Percentiles rank a stretch among this genome's conserved stretches.
Evolutionary conservation across 2,888 invertebrate species (phyloP).

Genomic region (Trachelus stipa): DNA sequence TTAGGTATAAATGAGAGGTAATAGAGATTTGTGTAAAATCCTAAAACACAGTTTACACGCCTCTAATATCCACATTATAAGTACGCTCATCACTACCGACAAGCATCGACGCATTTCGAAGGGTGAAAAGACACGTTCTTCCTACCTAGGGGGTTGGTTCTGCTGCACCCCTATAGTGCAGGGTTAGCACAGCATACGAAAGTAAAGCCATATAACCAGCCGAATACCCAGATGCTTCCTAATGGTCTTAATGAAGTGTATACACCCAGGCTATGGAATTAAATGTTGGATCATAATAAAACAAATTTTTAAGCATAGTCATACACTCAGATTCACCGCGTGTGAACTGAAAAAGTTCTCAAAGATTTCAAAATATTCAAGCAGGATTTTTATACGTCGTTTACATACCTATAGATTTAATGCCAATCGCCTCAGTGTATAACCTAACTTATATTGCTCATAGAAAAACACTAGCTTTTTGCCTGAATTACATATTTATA

Average conservation of each 20-base stretch:
- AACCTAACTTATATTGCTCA: slow-evolving; percentile 20
- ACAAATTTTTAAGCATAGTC: slow-evolving; percentile 66
- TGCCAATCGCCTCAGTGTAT: slow-evolving; percentile 26
- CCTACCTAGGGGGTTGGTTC: slow-evolving; percentile 10
- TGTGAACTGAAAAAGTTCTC: slow-evolving; percentile 51
- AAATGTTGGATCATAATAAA: slow-evolving; percentile 52
- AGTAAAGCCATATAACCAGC: slow-evolving; percentile 9
- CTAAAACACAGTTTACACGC: not conserved
- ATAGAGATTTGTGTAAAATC: not conserved
- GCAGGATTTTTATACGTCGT: not conserved
- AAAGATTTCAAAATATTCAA: slow-evolving; percentile 1
- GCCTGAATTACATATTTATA: not conserved
- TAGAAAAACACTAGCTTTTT: not conserved
- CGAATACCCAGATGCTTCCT: slow-evolving; percentile 56
- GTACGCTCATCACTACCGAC: slow-evolving; percentile 18
- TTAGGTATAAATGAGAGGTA: not conserved
- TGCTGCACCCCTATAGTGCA: not conserved
- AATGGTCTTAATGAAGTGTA: slow-evolving; percentile 66
- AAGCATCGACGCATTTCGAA: slow-evolving; percentile 16
- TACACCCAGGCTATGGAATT: slow-evolving; percentile 53
- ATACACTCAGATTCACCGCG: slow-evolving; percentile 66
- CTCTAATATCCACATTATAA: not conserved
- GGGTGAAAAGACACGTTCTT: slow-evolving; percentile 19
- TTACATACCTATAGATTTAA: slow-evolving; percentile 5
- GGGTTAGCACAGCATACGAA: not conserved